These are phyloP conservation scores for Amphipyra tragopoginis DNA, from an alignment of 2,888 invertebrate genomes.

Conservation along the genomic window DNA sequence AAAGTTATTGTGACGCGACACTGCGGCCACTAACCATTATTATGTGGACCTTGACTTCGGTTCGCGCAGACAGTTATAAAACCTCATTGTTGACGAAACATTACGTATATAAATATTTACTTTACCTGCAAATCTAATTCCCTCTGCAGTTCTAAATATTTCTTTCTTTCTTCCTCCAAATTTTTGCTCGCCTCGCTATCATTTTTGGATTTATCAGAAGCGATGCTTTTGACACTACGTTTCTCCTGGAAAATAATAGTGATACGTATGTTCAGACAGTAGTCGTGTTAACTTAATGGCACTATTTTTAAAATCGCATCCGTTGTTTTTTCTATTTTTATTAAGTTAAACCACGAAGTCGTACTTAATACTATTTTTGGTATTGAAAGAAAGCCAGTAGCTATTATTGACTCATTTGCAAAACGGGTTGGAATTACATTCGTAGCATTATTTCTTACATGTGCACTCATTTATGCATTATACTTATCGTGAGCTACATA, in stretches of 20 bases:
- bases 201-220: conserved; percentile 84
- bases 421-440: not conserved
- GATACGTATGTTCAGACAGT: conserved; percentile 19
- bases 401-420: not conserved
- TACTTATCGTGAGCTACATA: conserved; percentile 10
- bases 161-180: conserved; percentile 93
- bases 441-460: conserved; percentile 24
- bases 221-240: conserved; percentile 83
- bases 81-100: conserved; percentile 3
- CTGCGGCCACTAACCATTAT: conserved; percentile 20
- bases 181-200: conserved; percentile 91
- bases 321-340: conserved; percentile 36
- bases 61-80: conserved; percentile 11
- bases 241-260: conserved; percentile 79
- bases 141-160: conserved; percentile 94
- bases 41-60: conserved; percentile 37
- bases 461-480: conserved; percentile 3
- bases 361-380: conserved; percentile 27
- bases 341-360: conserved; percentile 22
- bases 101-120: conserved; percentile 5
- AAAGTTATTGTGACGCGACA: conserved; percentile 28
- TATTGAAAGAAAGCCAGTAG: not conserved
- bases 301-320: conserved; percentile 37
- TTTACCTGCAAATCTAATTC: conserved; percentile 96
- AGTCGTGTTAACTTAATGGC: conserved; percentile 19